A percentile compares a stretch with the other conserved stretches of the same genome.
Evolutionary conservation across 2,113 vertebrate species (phyloP).

Genomic region (Alosa alosa): DNA sequence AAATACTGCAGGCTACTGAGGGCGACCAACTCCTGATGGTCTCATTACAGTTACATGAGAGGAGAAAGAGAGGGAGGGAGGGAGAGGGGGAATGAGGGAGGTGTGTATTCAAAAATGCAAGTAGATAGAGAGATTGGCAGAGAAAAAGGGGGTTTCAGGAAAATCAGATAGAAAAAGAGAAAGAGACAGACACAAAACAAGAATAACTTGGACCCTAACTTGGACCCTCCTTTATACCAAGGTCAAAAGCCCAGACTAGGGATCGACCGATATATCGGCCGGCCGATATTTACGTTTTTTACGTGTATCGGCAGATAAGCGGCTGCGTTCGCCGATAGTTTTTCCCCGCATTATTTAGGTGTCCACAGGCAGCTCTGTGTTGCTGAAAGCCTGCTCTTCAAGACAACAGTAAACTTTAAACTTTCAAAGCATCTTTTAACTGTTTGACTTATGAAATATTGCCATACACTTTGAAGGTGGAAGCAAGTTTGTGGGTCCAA

Average conservation of each 20-base stretch:
- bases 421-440: too few relatives aligned
- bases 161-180: background rate
- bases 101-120: background rate
- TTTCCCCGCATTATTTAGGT: too few relatives aligned
- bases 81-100: background rate
- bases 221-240: background rate
- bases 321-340: too few relatives aligned
- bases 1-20: constrained; percentile 54
- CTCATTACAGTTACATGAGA: background rate
- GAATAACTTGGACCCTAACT: background rate
- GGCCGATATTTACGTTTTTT: too few relatives aligned
- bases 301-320: too few relatives aligned
- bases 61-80: background rate
- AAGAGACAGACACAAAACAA: background rate
- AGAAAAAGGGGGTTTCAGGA: background rate
- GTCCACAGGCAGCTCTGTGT: too few relatives aligned
- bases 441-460: too few relatives aligned
- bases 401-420: too few relatives aligned
- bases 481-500: too few relatives aligned
- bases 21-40: background rate
- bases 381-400: too few relatives aligned
- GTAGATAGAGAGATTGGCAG: background rate
- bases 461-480: too few relatives aligned
- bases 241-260: background rate
- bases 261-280: too few relatives aligned